These are phyloP conservation scores for Herminia tarsipennalis DNA, from an alignment of 2,888 invertebrate species.

Conservation along the genomic window DNA sequence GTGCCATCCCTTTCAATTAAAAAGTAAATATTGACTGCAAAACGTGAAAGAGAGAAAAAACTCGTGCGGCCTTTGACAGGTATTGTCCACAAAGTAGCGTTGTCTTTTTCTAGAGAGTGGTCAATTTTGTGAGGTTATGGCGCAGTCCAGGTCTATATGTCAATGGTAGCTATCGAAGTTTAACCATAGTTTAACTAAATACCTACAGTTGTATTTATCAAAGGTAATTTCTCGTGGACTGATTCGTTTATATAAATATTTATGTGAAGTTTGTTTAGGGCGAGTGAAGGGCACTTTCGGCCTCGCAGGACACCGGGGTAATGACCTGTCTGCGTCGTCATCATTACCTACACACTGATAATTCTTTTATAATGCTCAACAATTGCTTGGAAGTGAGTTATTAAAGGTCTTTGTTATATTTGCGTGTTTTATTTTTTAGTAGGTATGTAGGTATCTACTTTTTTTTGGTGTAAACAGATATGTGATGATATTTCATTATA, in stretches of 20 bases:
- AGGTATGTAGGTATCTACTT: background rate
- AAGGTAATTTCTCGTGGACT: slow-evolving; percentile 35
- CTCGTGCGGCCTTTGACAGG: no score
- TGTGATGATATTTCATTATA: background rate
- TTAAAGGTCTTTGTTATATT: background rate
- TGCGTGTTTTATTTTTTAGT: background rate
- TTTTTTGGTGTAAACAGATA: background rate
- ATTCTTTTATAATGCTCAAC: background rate
- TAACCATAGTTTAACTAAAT: no score
- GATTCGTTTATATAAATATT: slow-evolving; percentile 39
- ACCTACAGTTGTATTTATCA: slow-evolving; percentile 14
- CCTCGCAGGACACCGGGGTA: slow-evolving; percentile 44
- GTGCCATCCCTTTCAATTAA: no score
- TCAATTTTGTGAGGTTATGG: no score
- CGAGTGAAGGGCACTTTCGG: slow-evolving; percentile 49
- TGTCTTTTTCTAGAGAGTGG: no score
- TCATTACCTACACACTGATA: slow-evolving; percentile 9
- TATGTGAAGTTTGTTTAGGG: slow-evolving; percentile 45
- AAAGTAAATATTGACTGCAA: no score
- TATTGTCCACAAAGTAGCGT: no score
- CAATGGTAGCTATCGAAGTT: no score
- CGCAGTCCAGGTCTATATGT: no score
- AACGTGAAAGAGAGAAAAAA: no score
- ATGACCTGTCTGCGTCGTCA: slow-evolving; percentile 40
- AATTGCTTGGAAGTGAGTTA: background rate